Percentiles rank a stretch among this genome's conserved stretches.
Conservation (phyloP, 1,140 invertebrate species). For the Pseudomyrmex sp. region DNA sequence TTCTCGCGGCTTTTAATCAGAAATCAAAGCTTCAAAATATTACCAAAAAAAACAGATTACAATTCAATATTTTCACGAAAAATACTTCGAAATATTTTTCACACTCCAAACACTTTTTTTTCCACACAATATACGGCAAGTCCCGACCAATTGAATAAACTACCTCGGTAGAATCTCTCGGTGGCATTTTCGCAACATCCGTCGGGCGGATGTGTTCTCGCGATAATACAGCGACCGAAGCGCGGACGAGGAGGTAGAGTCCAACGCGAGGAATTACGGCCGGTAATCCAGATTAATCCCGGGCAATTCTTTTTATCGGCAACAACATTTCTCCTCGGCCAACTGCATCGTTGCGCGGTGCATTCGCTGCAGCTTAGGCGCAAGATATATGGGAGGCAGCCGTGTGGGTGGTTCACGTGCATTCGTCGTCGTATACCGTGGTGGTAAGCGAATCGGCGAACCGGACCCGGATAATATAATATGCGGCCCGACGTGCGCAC, state of each 20-base stretch:
- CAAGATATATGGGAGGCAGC: constrained; percentile 63
- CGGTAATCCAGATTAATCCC: constrained; percentile 72
- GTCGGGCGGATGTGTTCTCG: constrained; percentile 57
- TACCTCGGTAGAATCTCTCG: not conserved
- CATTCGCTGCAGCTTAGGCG: constrained; percentile 65
- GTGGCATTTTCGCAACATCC: constrained; percentile 44
- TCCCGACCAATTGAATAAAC: constrained; percentile 4
- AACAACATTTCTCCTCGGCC: constrained; percentile 61
- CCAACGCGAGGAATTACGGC: constrained; percentile 63
- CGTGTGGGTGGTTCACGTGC: constrained; percentile 45
- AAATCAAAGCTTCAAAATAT: too few species aligned
- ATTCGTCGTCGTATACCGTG: not conserved
- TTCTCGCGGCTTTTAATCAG: too few species aligned
- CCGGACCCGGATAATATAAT: constrained; percentile 66
- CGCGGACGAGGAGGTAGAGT: constrained; percentile 43
- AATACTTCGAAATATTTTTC: not conserved
- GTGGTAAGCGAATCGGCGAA: constrained; percentile 28
- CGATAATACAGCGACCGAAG: constrained; percentile 60
- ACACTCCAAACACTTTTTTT: not conserved
- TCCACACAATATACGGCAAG: not conserved
- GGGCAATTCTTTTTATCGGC: constrained; percentile 68
- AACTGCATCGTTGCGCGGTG: constrained; percentile 50
- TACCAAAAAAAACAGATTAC: too few species aligned
- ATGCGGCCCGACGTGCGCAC: constrained; percentile 46
- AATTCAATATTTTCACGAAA: too few species aligned